Evolutionary conservation across 2,113 vertebrate genomes (phyloP).

Genomic region (Mastomys coucha): DNA sequence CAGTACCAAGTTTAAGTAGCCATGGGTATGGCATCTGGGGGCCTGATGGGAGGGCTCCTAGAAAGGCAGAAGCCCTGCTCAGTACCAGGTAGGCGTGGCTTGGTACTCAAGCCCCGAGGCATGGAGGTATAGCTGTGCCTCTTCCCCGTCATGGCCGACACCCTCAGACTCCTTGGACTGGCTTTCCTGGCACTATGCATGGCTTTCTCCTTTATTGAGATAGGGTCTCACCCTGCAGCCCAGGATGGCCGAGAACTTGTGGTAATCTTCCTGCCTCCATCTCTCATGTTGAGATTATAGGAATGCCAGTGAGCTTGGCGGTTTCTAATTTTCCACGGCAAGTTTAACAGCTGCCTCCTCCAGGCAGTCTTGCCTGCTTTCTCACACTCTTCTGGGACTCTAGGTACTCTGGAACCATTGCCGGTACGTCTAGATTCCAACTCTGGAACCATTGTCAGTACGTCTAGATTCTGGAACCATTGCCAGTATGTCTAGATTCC

Average conservation of each 20-base stretch:
- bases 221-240: not conserved
- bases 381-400: not conserved
- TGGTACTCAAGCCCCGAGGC: fast-evolving
- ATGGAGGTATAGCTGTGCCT: not conserved
- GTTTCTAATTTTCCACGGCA: not conserved
- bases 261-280: not conserved
- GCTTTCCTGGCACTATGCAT: fast-evolving
- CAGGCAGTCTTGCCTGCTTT: fast-evolving
- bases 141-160: not conserved
- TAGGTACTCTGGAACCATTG: too few relatives aligned
- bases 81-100: fast-evolving
- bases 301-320: not conserved
- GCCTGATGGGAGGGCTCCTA: not conserved
- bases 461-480: not conserved
- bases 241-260: not conserved
- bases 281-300: not conserved
- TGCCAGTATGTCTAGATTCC: fast-evolving
- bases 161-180: not conserved
- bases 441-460: fast-evolving
- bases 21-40: not conserved
- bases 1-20: not conserved
- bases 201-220: not conserved
- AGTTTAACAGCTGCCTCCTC: not conserved
- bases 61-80: not conserved
- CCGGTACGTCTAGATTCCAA: fast-evolving